phyloP scores from a whole-genome alignment of 1,140 invertebrate genomes.

The Drosophila asahinai region DNA sequence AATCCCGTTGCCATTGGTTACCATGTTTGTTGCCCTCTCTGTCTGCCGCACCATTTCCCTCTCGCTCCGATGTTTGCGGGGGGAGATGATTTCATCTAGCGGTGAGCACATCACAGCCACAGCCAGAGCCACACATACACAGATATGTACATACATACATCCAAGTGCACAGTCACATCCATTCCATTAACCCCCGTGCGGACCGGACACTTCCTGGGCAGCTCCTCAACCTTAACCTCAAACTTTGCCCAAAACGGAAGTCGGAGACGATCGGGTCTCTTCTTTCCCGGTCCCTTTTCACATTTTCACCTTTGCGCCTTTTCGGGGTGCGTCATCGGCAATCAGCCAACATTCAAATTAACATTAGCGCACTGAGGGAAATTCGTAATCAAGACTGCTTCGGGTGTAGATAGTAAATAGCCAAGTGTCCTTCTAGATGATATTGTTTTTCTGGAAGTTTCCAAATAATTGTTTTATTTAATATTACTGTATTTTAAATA shows the following conservation, averaged over 20 bases:
- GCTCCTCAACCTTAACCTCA: constrained; percentile 68
- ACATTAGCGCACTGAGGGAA: constrained; percentile 23
- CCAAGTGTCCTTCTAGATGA: no score
- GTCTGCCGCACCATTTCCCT: neutral
- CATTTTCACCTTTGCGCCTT: constrained; percentile 24
- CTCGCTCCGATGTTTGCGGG: neutral
- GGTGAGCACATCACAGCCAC: constrained; percentile 4
- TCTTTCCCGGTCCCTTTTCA: constrained; percentile 33
- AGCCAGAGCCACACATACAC: neutral
- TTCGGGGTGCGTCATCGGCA: constrained; percentile 57
- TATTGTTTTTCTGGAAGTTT: no score
- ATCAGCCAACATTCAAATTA: constrained; percentile 41
- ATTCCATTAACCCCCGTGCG: constrained; percentile 46
- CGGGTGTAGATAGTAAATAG: no score
- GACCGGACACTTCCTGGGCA: constrained; percentile 26
- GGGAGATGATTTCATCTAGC: constrained; percentile 24
- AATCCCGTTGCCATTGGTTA: constrained; percentile 48
- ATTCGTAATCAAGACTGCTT: neutral
- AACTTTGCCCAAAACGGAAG: constrained; percentile 67
- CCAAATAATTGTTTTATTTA: no score
- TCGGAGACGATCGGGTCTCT: constrained; percentile 54
- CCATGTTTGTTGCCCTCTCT: constrained; percentile 23
- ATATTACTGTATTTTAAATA: no score
- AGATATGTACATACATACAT: neutral
- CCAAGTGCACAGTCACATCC: constrained; percentile 25